Base-by-base conservation (phyloP, 2,888 invertebrate species). In the Bellardia bayeri region DNA sequence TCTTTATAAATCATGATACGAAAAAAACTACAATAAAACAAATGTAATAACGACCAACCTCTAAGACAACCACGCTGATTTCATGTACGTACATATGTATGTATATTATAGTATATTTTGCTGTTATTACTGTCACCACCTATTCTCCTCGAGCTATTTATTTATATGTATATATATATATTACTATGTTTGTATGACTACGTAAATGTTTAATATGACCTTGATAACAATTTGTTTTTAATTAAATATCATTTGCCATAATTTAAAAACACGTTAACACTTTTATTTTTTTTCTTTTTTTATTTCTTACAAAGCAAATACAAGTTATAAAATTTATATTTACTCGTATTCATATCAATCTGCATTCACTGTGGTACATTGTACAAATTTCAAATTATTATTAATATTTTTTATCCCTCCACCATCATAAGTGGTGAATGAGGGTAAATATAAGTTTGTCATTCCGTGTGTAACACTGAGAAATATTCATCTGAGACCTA, bases 201-300 rank as follows among this genome's bases (percentile, higher is more conserved):
- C 42, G 42, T 54, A n/a, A 79, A 78, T 63, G 23, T 72, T 37
- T 54, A 5, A 37, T 45, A 82, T 78, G 74, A 78, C 86, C 86
- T 86, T 86, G 82, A 86, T 74, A 86, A 68, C 78, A 82, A 82
- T 86, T 86, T 86, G 61, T 82, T 33, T 86, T 80, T 82, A 74
- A 86, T 82, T 82, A 82, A 86, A 82, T 82, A 86, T 78, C 72
- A 86, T 78, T 86, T 78, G 82, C 61, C 42, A 58, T 82, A 58
- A 82, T 72, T 82, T 86, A 82, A 86, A 74, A 49, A 42, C 78
- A 82, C 72, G 71, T 86, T 76, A 75, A 61, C 66, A 56, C 49
- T 84, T 74, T 84, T 45, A 45, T 45, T 45, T 61, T 58, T 37
- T 61, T 42, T 71, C 63, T 71, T 40, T 61, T 8, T 33, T 23